Evolutionary conservation across 2,888 invertebrate species (phyloP), one percentile per base, ranked within the genome.

Genomic region (Linnaemya tessellans): DNA sequence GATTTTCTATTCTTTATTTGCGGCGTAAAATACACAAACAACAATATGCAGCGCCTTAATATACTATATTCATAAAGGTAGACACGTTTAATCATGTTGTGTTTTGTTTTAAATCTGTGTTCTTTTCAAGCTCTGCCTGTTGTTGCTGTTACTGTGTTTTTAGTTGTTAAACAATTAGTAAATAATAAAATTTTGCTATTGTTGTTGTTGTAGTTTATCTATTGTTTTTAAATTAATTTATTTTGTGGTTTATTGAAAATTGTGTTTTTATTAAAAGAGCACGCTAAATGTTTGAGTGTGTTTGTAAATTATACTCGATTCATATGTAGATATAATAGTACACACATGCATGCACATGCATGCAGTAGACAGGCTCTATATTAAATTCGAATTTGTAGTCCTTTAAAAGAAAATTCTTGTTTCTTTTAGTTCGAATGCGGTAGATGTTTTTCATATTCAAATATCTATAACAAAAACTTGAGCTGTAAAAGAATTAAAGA

Each of bases 181-280:
- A 88, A 88, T 80, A 87, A 81, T 81, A 81, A 84, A 81, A 74
- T 71, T 62, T 82, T 60, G 80, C 84, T 80, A 62, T 84, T 87
- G 68, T 80, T 81, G 70, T 84, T 89, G 83, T 64, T 56, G 70
- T 83, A 85, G 80, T 80, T 88, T 75, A 81, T 84, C 78, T 87
- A 87, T 87, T 80, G 83, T 86, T 80, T 80, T 81, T 80, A 79
- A 79, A 80, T 83, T 80, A 79, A 84, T 84, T 84, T 82, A 83
- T 83, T 85, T 75, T 80, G 84, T 74, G 80, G 87, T 86, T 67
- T 70, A 86, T 84, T 65, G 77, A 60, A 78, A 83, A 78, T 58
- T 83, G 71, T 83, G 82, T 78, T 83, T 62, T 71, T 58, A 60
- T 54, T 71, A 54, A 70, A 35, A 41, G 7, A 60, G n/a, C 10